Base-by-base conservation (phyloP, 2,888 invertebrate genomes). In the Nemotelus pantherinus region DNA sequence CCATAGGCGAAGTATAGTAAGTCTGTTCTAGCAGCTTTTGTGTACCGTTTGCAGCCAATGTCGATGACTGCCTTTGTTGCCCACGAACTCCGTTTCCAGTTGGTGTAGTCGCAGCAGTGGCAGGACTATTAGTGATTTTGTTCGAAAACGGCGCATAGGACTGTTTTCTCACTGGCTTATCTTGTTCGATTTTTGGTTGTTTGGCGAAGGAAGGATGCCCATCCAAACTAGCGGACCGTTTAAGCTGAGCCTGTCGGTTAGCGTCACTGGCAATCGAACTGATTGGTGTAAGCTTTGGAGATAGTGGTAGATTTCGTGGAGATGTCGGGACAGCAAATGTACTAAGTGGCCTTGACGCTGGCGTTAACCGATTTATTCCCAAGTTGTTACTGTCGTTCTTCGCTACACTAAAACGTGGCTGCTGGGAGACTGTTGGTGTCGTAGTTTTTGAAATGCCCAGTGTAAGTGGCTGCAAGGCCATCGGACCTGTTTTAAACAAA, bases 211-310 rank as follows among this genome's bases (percentile, higher is more conserved):
- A 76, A 44, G 81, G 71, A 0, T 82, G 77, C 3, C 86, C 84
- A 68, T 87, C 87, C n/a, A 86, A 80, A 3, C 85, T 85, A 0
- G 83, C 80, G 0, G 87, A 85, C 1, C 87, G 82, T 79, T 87
- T 87, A 3, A 84, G 74, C 10, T 82, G 82, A 9, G 82, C 81
- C 58, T 84, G 84, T 79, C 86, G 84, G 77, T 85, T 85, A 45
- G 84, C 84, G 2, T 84, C 81, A 80, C 86, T 87, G 63, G 87
- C 86, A 57, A 86, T 87, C 39, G 87, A 85, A 2, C 84, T 82
- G 5, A 85, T 84, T 7, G 85, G 83, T 43, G 80, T 79, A 65
- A 83, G 83, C 72, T 83, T 83, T 6, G 82, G 81, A 4, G 84
- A 79, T 3, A 57, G 53, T n/a, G 75, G 75, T 10, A 50, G 47